Conservation (phyloP, 2,888 invertebrate species). For the Eristalinus aeneus region DNA sequence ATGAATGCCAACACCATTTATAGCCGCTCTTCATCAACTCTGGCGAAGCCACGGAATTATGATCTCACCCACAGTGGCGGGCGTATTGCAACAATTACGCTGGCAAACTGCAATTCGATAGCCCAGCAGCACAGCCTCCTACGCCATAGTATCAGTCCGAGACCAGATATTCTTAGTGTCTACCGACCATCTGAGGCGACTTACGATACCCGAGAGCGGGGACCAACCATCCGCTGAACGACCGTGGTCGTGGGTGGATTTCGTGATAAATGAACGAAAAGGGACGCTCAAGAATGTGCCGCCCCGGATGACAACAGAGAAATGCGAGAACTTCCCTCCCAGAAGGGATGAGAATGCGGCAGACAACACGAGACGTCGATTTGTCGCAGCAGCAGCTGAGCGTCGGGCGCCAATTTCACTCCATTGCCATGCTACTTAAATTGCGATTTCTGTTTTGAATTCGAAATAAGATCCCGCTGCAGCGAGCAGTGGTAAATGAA, state of each 20-base stretch:
- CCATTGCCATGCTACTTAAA: slow-evolving; percentile 51
- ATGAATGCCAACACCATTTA: not conserved
- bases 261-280: slow-evolving; percentile 32
- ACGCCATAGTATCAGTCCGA: not conserved
- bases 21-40: not conserved
- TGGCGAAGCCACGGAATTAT: not conserved
- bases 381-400: slow-evolving; percentile 29
- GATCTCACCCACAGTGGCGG: not conserved
- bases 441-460: slow-evolving; percentile 62
- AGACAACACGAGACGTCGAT: slow-evolving; percentile 57
- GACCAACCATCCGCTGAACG: not conserved
- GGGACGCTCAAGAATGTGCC: slow-evolving; percentile 23
- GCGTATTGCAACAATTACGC: not conserved
- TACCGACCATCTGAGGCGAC: slow-evolving; percentile 19
- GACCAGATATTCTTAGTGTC: not conserved
- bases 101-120: not conserved
- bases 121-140: not conserved
- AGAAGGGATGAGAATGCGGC: not conserved
- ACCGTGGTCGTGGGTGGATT: slow-evolving; percentile 34
- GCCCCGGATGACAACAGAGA: slow-evolving; percentile 13
- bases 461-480: slow-evolving; percentile 28
- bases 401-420: slow-evolving; percentile 49
- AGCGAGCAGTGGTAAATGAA: slow-evolving; percentile 38
- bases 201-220: not conserved
- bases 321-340: not conserved